These are phyloP conservation scores for Beroe forskalii DNA, from an alignment of 37 sponge, comb jelly and placozoan species.

Conservation along the genomic window DNA sequence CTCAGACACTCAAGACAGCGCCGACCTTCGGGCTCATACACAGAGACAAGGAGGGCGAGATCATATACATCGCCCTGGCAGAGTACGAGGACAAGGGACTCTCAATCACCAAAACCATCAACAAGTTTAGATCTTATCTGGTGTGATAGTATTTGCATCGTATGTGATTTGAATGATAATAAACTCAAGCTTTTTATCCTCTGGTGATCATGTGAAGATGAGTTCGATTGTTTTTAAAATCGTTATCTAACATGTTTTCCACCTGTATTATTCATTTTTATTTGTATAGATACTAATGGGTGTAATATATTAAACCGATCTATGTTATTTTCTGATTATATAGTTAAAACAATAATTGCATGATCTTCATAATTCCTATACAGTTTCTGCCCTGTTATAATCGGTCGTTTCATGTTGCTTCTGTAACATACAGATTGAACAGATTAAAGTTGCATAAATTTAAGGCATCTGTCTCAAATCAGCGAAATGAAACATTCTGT, in stretches of 20 bases:
- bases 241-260: neutral
- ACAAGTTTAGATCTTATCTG: conserved; percentile 59
- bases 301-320: neutral
- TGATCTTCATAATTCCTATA: too few relatives aligned
- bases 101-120: conserved; percentile 50
- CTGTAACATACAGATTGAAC: too few relatives aligned
- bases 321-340: neutral
- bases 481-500: too few relatives aligned
- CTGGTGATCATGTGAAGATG: neutral
- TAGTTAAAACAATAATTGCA: too few relatives aligned
- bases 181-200: too few relatives aligned
- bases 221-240: neutral
- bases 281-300: neutral
- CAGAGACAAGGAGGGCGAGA: conserved; percentile 28
- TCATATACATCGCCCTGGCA: conserved; percentile 43
- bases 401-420: too few relatives aligned
- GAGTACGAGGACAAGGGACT: conserved; percentile 61
- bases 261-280: neutral
- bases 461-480: too few relatives aligned
- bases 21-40: conserved; percentile 43
- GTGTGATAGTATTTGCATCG: neutral
- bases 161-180: neutral
- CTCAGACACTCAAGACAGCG: neutral
- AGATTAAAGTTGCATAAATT: too few relatives aligned
- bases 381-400: too few relatives aligned